Base-by-base conservation (phyloP, 1,140 invertebrate genomes). In the Cyrtorhinus lividipennis region DNA sequence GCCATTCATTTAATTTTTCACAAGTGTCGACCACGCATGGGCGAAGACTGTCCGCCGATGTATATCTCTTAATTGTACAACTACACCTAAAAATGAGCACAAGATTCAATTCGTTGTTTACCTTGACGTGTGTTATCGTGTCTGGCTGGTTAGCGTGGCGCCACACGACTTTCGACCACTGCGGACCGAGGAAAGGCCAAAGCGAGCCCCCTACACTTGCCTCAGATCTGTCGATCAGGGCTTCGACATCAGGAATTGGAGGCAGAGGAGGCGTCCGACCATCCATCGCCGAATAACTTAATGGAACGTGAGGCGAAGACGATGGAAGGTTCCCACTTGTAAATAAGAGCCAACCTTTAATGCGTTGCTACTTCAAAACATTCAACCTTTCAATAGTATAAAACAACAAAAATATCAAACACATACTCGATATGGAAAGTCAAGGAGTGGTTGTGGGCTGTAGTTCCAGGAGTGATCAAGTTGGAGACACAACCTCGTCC, bases 371-470 rank as follows among this genome's bases (percentile, higher is more conserved):
- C n/a, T n/a, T n/a, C n/a, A n/a, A n/a, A n/a, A n/a, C n/a, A n/a
- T n/a, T n/a, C n/a, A n/a, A n/a, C 15, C 48, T 18, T 56, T 56
- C 22, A 10, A 5, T 56, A 10, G 8, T 56, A 5, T 8, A 23
- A 10, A 8, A 18, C 25, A 58, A 25, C 8, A 24, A 58, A 58
- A 20, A 8, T 24, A 23, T 12, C 12, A 56, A 56, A 22, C 46
- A 72, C 73, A 68, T 75, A 81, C 77, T 79, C 77, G 2, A 79
- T 68, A 71, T 80, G 75, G 68, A 83, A 81, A 20, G 77, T 79
- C 20, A 84, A 66, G 64, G 82, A 77, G 72, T 86, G 84, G 20
- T 77, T 78, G 68, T 82, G 77, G 67, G 83, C 81, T 25, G 80
- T 80, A 0, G 79, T 80, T 58, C 83, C 82, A 2, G 79, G 77